Percentiles rank a stretch among this genome's conserved stretches.
phyloP scores from a whole-genome alignment of 2,113 vertebrate species.

The Phylloscopus trochiloides region DNA sequence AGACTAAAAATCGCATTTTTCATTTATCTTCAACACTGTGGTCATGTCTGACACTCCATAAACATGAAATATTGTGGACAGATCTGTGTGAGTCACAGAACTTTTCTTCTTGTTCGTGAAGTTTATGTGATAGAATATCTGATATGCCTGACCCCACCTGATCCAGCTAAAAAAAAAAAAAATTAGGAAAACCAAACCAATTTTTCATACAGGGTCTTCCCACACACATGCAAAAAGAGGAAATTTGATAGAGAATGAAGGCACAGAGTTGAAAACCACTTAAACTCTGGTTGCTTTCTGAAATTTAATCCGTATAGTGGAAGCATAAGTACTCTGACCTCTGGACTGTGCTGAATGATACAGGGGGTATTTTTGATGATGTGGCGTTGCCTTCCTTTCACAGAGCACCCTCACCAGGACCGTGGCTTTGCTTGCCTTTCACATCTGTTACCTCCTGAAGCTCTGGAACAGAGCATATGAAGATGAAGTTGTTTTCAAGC shows the following conservation, averaged over 20 bases:
- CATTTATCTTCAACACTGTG: background rate
- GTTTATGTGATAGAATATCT: background rate
- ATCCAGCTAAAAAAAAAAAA: background rate
- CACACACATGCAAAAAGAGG: rapidly evolving
- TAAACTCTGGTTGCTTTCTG: background rate
- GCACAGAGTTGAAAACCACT: background rate
- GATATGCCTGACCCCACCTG: rapidly evolving
- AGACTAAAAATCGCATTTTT: background rate
- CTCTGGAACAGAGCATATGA: background rate
- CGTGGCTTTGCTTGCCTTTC: background rate
- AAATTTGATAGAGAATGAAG: background rate
- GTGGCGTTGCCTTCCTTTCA: background rate
- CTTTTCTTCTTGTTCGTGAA: background rate
- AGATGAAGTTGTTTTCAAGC: background rate
- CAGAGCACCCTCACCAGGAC: background rate
- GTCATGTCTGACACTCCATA: background rate
- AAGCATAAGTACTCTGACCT: background rate
- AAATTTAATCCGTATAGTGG: background rate
- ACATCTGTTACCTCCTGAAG: background rate
- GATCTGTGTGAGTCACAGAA: background rate
- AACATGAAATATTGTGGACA: background rate
- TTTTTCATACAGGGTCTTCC: background rate
- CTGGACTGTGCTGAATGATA: background rate
- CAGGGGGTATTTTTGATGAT: rapidly evolving
- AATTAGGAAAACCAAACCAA: background rate